Evolutionary conservation across 2,113 vertebrate genomes (phyloP).

Genomic region (Gnathonemus echidnorhynchus): DNA sequence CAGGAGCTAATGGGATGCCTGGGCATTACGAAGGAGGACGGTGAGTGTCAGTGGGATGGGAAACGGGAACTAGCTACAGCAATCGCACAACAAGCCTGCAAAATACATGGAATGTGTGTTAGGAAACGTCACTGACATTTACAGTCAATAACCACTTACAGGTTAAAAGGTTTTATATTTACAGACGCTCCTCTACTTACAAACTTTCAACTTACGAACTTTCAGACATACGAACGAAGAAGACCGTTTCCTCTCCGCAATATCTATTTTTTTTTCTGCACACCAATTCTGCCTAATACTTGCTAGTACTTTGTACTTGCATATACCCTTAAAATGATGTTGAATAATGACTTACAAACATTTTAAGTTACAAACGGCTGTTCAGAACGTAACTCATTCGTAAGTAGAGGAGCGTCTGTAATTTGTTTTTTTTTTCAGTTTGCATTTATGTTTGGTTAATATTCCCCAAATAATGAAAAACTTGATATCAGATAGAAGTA

Average conservation of each 20-base stretch:
- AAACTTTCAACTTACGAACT: too few relatives aligned
- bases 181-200: too few relatives aligned
- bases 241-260: too few relatives aligned
- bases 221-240: too few relatives aligned
- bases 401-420: not conserved
- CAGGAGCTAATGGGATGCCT: slow-evolving; percentile 91
- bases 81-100: not conserved
- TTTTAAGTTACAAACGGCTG: too few relatives aligned
- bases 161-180: not conserved
- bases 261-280: too few relatives aligned
- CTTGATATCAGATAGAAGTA: not conserved
- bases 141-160: not conserved
- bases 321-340: not conserved
- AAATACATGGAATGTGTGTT: not conserved
- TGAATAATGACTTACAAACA: too few relatives aligned
- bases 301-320: too few relatives aligned
- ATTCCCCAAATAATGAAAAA: not conserved
- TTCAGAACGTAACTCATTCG: too few relatives aligned
- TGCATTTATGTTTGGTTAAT: not conserved
- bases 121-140: too few relatives aligned
- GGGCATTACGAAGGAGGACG: slow-evolving; percentile 81
- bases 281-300: too few relatives aligned
- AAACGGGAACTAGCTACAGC: not conserved
- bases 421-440: not conserved
- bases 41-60: slow-evolving; percentile 38